Conservation (phyloP, 2,888 invertebrate genomes). For the Aleiodes leptofemur region DNA sequence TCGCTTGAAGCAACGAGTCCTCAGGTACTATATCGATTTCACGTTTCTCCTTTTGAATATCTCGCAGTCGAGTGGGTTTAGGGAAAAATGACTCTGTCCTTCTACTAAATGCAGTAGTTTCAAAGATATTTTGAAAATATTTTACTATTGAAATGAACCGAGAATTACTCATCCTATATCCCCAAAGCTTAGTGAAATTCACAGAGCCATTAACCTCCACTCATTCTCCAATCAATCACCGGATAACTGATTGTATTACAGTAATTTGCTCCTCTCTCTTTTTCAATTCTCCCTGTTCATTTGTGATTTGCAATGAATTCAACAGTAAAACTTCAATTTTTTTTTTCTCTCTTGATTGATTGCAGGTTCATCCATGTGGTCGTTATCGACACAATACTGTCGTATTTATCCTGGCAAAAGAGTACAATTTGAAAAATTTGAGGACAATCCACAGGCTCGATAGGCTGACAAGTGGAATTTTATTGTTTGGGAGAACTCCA, state of each 20-base stretch:
- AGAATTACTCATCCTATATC: no score
- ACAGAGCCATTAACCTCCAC: background rate
- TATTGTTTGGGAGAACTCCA: constrained; percentile 95
- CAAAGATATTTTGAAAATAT: no score
- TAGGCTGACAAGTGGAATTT: constrained; percentile 94
- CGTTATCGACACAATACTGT: constrained; percentile 98
- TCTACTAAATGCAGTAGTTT: no score
- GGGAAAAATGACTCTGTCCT: no score
- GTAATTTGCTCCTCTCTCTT: background rate
- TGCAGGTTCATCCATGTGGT: constrained; percentile 98
- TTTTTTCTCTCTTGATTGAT: constrained; percentile 49
- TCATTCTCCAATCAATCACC: background rate
- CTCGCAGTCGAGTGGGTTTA: no score
- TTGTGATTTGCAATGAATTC: background rate
- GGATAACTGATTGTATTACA: no score
- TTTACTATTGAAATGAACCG: no score
- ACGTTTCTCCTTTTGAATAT: background rate
- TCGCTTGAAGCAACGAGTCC: background rate
- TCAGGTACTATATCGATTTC: background rate
- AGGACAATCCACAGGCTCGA: constrained; percentile 97
- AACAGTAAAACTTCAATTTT: constrained; percentile 1
- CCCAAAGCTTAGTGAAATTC: no score
- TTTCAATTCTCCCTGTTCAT: background rate
- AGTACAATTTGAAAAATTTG: constrained; percentile 94
- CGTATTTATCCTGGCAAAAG: constrained; percentile 96